Evolutionary conservation across 2,888 invertebrate species (phyloP).

Genomic region (Bellardia bayeri): DNA sequence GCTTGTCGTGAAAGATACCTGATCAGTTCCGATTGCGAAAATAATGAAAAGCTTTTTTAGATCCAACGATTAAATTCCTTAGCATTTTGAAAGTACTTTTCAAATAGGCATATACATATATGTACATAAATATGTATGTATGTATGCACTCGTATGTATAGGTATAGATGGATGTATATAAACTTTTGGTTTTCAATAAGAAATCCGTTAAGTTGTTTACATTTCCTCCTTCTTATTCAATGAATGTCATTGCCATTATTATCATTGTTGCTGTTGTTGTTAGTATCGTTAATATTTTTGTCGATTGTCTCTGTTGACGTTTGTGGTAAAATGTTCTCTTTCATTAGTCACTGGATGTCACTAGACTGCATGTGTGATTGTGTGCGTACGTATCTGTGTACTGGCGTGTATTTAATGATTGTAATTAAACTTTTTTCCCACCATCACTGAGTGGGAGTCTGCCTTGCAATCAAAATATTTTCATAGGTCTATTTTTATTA

Average conservation of each 20-base stretch:
- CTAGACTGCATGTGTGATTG: not conserved
- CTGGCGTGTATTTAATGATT: conserved; percentile 56
- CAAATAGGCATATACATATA: too few species aligned
- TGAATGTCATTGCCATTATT: conserved; percentile 39
- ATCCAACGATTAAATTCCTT: too few species aligned
- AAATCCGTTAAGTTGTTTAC: conserved; percentile 72
- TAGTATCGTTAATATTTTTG: conserved; percentile 24
- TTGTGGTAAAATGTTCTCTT: conserved; percentile 58
- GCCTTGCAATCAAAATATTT: conserved; percentile 66
- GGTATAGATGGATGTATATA: not conserved
- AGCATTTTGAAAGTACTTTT: not conserved
- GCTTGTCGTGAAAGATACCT: too few species aligned
- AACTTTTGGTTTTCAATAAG: conserved; percentile 62
- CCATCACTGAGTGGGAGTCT: conserved; percentile 52
- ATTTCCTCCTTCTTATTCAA: conserved; percentile 59
- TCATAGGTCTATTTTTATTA: conserved; percentile 66
- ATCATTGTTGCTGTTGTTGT: conserved; percentile 22
- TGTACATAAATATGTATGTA: too few species aligned
- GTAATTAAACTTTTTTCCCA: conserved; percentile 68
- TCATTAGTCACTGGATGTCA: conserved; percentile 49
- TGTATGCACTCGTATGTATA: not conserved
- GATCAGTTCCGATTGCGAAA: too few species aligned
- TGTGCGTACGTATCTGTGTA: not conserved
- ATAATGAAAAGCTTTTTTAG: too few species aligned
- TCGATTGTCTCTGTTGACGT: conserved; percentile 20